Conservation (phyloP, 23 tunicate species). For the Trididemnum clinides region DNA sequence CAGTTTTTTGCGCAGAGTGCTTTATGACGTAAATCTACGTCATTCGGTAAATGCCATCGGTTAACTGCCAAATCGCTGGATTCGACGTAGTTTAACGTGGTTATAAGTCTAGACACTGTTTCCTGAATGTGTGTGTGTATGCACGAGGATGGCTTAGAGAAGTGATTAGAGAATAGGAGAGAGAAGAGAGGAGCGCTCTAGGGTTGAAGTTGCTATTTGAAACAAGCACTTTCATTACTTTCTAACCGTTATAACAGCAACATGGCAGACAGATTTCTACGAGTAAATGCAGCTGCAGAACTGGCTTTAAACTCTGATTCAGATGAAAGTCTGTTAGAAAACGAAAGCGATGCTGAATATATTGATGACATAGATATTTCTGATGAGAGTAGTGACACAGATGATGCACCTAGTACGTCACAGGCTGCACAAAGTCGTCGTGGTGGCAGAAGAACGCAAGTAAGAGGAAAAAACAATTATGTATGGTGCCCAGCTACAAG, state of each 20-base stretch:
- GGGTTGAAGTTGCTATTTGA: not conserved
- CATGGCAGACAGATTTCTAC: not conserved
- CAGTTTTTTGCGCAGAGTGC: too few relatives aligned
- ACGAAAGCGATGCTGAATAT: not conserved
- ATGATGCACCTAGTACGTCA: conserved; percentile 29
- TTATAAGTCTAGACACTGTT: too few relatives aligned
- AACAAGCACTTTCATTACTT: not conserved
- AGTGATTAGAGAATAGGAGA: not conserved
- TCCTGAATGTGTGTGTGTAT: not conserved
- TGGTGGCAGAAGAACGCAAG: conserved; percentile 18
- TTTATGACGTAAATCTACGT: too few relatives aligned
- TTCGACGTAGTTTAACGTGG: too few relatives aligned
- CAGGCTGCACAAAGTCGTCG: conserved; percentile 10
- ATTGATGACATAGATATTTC: not conserved
- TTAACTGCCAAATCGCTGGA: too few relatives aligned
- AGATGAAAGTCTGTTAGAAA: not conserved
- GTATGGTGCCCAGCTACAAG: conserved; percentile 31
- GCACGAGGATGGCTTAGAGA: too few relatives aligned
- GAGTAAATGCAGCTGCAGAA: not conserved
- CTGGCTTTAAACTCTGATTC: not conserved
- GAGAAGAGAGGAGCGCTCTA: not conserved
- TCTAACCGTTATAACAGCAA: not conserved
- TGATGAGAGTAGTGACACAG: conserved; percentile 25
- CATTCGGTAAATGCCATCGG: too few relatives aligned
- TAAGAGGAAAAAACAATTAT: conserved; percentile 19